phyloP scores from a whole-genome alignment of 2,888 invertebrate genomes.

The Spodoptera picta region DNA sequence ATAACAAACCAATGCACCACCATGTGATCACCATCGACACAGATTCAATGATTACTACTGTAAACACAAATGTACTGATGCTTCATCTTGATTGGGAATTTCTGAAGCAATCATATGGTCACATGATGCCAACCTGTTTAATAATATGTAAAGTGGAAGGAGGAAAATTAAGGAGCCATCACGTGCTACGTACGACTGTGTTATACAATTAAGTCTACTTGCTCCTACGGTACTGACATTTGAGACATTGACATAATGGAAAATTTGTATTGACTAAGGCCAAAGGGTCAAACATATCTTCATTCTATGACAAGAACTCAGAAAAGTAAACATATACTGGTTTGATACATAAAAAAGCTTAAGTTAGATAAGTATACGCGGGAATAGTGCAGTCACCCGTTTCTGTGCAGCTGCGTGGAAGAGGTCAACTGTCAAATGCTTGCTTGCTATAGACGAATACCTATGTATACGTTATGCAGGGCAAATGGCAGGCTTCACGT shows the following conservation, averaged over 20 bases:
- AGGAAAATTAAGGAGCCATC: conserved; percentile 44
- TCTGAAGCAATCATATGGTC: conserved; percentile 40
- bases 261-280: background rate
- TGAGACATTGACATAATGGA: conserved; percentile 1
- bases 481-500: too few species aligned
- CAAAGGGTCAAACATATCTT: too few species aligned
- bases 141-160: conserved; percentile 49
- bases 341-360: too few species aligned
- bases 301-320: too few species aligned
- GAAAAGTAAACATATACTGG: too few species aligned
- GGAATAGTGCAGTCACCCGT: too few species aligned
- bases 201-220: conserved; percentile 33
- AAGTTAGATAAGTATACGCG: too few species aligned
- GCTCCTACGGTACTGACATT: conserved; percentile 7
- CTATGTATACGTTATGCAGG: too few species aligned
- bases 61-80: conserved; percentile 3
- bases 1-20: background rate
- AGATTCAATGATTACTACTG: conserved; percentile 11
- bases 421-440: too few species aligned
- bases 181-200: conserved; percentile 32
- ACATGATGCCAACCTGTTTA: conserved; percentile 41
- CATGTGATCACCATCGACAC: background rate
- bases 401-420: too few species aligned
- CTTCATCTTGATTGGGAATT: conserved; percentile 34
- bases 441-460: too few species aligned